phyloP scores from a whole-genome alignment of 2,888 invertebrate genomes.

The Temnothorax unifasciatus region DNA sequence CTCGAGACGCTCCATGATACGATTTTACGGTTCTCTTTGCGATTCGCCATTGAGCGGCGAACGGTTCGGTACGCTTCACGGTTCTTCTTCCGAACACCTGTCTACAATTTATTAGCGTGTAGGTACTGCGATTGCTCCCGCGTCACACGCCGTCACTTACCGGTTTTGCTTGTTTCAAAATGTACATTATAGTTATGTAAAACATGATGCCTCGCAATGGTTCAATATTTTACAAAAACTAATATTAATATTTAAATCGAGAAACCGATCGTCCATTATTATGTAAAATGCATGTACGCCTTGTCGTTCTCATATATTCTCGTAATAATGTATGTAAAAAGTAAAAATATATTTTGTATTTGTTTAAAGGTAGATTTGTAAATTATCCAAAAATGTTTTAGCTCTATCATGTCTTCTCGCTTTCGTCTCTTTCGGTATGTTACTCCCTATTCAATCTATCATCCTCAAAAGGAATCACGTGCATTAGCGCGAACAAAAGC shows the following conservation, averaged over 20 bases:
- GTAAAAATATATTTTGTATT: background rate
- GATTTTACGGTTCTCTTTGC: conserved; percentile 45
- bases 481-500: conserved; percentile 64
- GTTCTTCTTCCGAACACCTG: conserved; percentile 48
- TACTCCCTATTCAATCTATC: background rate
- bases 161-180: conserved; percentile 34
- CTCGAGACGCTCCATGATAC: conserved; percentile 14
- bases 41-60: conserved; percentile 34
- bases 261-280: background rate
- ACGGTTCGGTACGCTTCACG: conserved; percentile 48
- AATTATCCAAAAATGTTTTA: background rate
- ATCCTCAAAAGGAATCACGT: conserved; percentile 35
- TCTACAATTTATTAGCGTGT: conserved; percentile 48
- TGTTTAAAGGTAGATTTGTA: background rate
- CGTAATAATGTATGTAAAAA: background rate
- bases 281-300: background rate
- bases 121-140: conserved; percentile 42
- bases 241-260: background rate
- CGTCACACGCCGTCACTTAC: conserved; percentile 38
- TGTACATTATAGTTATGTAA: background rate
- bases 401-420: background rate
- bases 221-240: background rate
- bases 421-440: background rate
- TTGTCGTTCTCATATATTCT: background rate
- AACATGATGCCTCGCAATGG: background rate